Evolutionary conservation across 2,113 vertebrate species (phyloP), one percentile per base, ranked within the genome.

Genomic region (Oxygymnocypris stewartii): DNA sequence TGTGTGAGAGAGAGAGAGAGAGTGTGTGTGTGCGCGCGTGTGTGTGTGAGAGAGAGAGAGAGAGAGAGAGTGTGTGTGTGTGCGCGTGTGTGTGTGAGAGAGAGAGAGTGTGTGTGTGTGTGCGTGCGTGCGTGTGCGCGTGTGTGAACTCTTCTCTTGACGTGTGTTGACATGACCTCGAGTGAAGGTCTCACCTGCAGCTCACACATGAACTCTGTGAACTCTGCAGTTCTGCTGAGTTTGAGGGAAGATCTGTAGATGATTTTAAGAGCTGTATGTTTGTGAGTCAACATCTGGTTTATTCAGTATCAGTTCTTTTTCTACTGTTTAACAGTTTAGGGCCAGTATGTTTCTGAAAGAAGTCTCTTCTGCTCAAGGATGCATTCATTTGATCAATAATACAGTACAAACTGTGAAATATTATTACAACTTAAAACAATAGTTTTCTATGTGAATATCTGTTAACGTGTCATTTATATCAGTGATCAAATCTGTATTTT

Each of bases 181-280:
- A 73, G 28, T 83, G 44, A 77, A 20, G 40, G 49, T 47, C 40
- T 59, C 82, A n/a, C 79, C 84, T 74, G 81, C 65, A 86, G 79
- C 84, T 83, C 78, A n/a, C 2, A 40, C 57, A 47, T 47, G 61
- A 47, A 49, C 77, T 79, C 51, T 59, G 14, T 79, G 16, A 59
- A 37, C 61, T 67, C 42, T 44, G 6, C 42, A 49, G 75, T 77
- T 77, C 6, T 51, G 74, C n/a, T 42, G 74, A 47, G 25, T n/a
- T 1, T 28, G 42, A 76, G 42, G 4, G 14, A 77, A 47, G 73
- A 13, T 47, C 37, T 51, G 18, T 73, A 40, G 20, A 74, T 74
- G 71, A 78, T 78, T 51, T 25, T 16, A 28, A 23, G 73, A 44
- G 73, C 42, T 77, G 12, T 51, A 13, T 49, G 44, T 51, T 49